Base-by-base conservation (phyloP, 2,113 vertebrate species). In the Cryptomyrus ogoouensis region DNA sequence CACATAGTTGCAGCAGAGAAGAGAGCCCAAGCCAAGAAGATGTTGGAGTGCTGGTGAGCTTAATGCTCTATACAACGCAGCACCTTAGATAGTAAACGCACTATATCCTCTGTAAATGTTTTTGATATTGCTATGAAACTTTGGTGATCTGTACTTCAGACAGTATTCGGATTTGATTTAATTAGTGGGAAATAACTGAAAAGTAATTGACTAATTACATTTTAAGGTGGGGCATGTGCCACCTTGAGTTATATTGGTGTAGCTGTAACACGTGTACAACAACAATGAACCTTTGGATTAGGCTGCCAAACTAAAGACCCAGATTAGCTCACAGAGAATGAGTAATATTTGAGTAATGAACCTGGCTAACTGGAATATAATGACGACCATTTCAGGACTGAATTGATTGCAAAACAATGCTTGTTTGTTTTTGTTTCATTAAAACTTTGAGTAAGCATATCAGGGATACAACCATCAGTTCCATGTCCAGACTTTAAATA, bases 21-120 rank as follows among this genome's bases (percentile, higher is more conserved):
- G 93, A 95, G 90, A 12, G 88, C 89, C 47, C 95, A 96, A 91
- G 95, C 96, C n/a, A 94, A 93, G 92, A 95, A 92, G 92, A 97
- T 96, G 96, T 52, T 97, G 93, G 96, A 96, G 90, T 95, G 93
- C 91, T 97, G 95, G 96, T 97, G 93, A 52, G 90, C 42, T 46
- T 70, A 15, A 13, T 44, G 12, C 89, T 49, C 88, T 17, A 44
- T 21, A 83, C 31, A 8, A 44, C 1, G 31, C 15, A 44, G 0
- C 42, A 84, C 44, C 15, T 47, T 10, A 42, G 35, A 42, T 27
- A 80, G 1, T 80, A 42, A 80, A 80, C 2, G 0, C 5, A 15
- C 74, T 12, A 31, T 31, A 27, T 27, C 62, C 10, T 31, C 62
- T 31, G 62, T 70, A 70, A 4, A 31, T 80, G 74, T 80, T 80